Base-by-base conservation (phyloP, 2,888 invertebrate species). In the Philopedon plagiatum region DNA sequence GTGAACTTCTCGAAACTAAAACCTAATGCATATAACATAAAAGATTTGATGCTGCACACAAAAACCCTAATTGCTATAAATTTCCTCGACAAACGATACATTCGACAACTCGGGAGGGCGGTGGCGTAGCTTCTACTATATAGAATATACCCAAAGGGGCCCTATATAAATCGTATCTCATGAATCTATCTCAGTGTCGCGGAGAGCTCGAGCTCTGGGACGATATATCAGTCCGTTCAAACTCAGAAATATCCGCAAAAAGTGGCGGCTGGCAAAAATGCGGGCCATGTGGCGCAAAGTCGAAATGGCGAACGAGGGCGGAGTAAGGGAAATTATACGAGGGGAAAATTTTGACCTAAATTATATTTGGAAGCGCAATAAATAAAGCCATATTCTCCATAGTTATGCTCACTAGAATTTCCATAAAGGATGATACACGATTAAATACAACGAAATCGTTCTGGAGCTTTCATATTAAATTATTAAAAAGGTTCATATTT, bases 181-280 rank as follows among this genome's bases (percentile, higher is more conserved):
- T 81, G 82, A 82, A 83, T 82, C 82, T 82, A 82, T 82, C 82
- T 81, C 81, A 79, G 78, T 81, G 82, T 82, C 81, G 78, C 79
- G 77, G 74, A 76, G 74, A 64, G 79, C 79, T 78, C 76, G 78
- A 79, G 78, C 81, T 73, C 71, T 78, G 79, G 74, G 78, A 81
- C 79, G 77, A 83, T 83, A 83, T 83, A 82, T 83, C 82, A 82
- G 80, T 76, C 78, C 77, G 77, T 77, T 81, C 81, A 81, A 81
- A 82, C 80, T 80, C 82, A 80, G 82, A 81, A 81, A 81, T 81
- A 79, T 77, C 66, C 61, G 61, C 66, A 71, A 71, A 71, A 65
- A 71, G 51, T 65, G 73, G 78, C 77, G 68, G 73, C 26, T 68
- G 65, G 76, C 74, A 76, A 79, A 79, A 80, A 80, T 79, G 77